Base-by-base conservation (phyloP, 1,140 invertebrate species). In the Sinella curviseta region DNA sequence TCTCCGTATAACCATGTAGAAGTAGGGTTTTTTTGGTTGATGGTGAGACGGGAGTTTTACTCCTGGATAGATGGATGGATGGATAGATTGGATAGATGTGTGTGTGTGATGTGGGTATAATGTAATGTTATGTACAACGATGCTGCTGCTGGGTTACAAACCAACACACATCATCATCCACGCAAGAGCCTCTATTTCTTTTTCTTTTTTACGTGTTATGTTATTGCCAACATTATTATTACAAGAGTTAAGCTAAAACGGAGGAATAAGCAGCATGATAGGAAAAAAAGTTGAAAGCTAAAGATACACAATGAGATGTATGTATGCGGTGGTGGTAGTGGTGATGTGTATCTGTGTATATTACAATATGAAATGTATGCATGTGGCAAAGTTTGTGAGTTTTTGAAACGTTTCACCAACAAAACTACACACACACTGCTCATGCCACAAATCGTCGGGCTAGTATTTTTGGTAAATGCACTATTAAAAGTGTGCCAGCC, bases 401-500 rank as follows among this genome's bases (percentile, higher is more conserved):
- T 70, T 70, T 33, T 26, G 57, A 65, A 70, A 70, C 31, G 65
- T 70, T 70, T 31, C 31, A 65, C 65, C 26, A 70, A 70, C 65
- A 70, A 70, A 33, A 30, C 65, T 33, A n/a, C n/a, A n/a, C 20
- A 20, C 20, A 48, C 39, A 70, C 65, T 70, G 65, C 65, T 70
- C 65, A 70, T 70, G 65, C 65, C 57, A 70, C 65, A 70, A 70
- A 70, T 70, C 65, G 65, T 70, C 28, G 31, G 31, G 31, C 65
- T 70, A 30, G 65, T 70, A 70, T 70, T 65, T n/a, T 70, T 70
- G 65, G 65, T 70, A 70, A 86, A 86, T 86, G 85, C 85, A 85
- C 85, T 86, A 86, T 86, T 87, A 87, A 86, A 87, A 86, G 85
- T 86, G 86, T 86, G 85, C 84, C 84, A 84, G 84, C 65, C 65